A percentile compares a stretch with the other conserved stretches of the same genome.
Evolutionary conservation across 2,113 vertebrate species (phyloP).

Genomic region (Orientallactaga bullata): DNA sequence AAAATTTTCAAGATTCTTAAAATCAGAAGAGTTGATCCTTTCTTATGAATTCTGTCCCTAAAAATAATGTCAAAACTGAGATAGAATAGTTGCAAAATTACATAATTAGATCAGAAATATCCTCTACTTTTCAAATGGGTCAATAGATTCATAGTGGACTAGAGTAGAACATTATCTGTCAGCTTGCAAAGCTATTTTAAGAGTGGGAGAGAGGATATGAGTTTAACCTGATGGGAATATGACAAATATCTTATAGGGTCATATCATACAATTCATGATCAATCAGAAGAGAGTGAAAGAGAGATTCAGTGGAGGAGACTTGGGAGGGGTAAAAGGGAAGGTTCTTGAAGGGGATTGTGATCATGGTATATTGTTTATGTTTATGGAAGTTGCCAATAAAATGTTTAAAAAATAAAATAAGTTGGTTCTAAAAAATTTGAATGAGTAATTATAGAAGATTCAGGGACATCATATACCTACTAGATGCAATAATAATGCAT

Average conservation of each 20-base stretch:
- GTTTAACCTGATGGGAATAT: no score
- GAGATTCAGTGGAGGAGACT: no score
- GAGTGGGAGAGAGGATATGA: no score
- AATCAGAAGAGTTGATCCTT: neutral
- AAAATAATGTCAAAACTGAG: neutral
- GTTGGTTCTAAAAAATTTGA: neutral
- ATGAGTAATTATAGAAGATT: neutral
- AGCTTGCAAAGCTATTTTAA: neutral
- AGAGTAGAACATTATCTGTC: neutral
- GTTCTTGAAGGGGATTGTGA: no score
- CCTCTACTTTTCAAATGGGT: neutral
- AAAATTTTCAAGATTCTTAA: neutral
- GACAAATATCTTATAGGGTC: no score
- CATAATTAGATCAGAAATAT: neutral
- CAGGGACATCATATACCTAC: neutral
- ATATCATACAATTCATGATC: no score
- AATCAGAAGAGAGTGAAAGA: no score
- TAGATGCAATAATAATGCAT: neutral
- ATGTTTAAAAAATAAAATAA: no score
- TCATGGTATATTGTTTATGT: no score
- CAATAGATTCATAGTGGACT: neutral
- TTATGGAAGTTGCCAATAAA: no score
- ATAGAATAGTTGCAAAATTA: neutral
- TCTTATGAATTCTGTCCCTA: neutral
- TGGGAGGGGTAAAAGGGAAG: no score